Base-by-base conservation (phyloP, 2,888 invertebrate species). In the Lottia gigantea region DNA sequence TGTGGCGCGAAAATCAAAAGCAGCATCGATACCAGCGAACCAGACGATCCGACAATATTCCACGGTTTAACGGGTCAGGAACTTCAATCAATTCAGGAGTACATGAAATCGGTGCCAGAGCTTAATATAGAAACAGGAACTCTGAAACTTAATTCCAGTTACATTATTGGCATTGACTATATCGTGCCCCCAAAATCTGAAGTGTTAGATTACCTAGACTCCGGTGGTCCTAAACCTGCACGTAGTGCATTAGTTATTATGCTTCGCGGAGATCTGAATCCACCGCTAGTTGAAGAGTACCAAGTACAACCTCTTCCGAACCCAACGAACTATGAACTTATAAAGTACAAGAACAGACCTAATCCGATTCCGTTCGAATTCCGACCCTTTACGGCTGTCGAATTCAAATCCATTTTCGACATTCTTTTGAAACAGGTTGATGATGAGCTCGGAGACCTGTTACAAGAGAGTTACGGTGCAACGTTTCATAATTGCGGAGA, bases 211-310 rank as follows among this genome's bases (percentile, higher is more conserved):
- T 78, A 72, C 64, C 68, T 82, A 11, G 78, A 76, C 49, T 67
- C 7, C 16, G 19, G 46, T 15, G 71, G 71, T 14, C 55, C 66
- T 0, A 70, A 72, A 61, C 85, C 85, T 4, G 45, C 23, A 0
- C 71, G 85, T 40, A 74, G 80, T n/a, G 85, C 84, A 6, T 73
- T 67, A 8, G 83, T 83, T 25, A 66, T 82, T 1, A 72, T 85
- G 61, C 80, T 81, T 68, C 74, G 83, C 31, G 84, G 84, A 15
- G 82, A 83, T 68, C 66, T 66, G 47, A 26, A 64, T 8, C 76
- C 73, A 15, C 79, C 81, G 0, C 75, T 77, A n/a, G 76, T 83
- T 19, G 64, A 40, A 40, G 64, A 63, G 26, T 26, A 63, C 45
- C 23, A n/a, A n/a, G 64, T 40, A 25, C 47, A 49, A 0, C 77